Evolutionary conservation across 2,113 vertebrate species (phyloP).

Genomic region (Tachuris rubrigastra): DNA sequence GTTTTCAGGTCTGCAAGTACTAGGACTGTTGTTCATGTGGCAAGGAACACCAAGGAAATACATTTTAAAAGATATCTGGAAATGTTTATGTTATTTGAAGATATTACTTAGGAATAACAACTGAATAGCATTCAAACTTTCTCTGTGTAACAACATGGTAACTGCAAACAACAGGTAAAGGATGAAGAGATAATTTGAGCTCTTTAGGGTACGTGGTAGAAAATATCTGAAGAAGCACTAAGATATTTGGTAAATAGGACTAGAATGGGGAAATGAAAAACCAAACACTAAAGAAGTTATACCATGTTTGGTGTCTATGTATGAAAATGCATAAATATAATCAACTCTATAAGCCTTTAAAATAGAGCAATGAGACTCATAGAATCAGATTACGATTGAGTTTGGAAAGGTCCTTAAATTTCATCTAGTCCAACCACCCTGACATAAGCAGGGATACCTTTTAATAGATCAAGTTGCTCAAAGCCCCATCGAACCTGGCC

Average conservation of each 20-base stretch:
- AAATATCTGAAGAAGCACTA: neutral
- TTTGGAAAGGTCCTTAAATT: neutral
- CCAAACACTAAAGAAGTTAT: neutral
- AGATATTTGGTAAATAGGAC: neutral
- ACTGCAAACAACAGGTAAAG: neutral
- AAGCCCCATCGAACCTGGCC: neutral
- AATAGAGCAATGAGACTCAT: neutral
- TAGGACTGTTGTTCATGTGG: neutral
- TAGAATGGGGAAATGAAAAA: neutral
- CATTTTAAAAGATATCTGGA: neutral
- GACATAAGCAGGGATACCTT: neutral
- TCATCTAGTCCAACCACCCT: neutral
- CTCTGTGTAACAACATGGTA: neutral
- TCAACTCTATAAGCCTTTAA: neutral
- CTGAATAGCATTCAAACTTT: neutral
- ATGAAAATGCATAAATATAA: neutral
- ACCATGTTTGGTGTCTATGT: neutral
- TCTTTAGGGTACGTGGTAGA: neutral
- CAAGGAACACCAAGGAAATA: neutral
- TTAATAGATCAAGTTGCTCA: neutral
- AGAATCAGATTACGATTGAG: neutral
- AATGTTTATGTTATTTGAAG: neutral
- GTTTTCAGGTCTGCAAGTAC: neutral
- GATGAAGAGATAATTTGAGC: neutral
- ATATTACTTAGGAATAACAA: neutral